Evolutionary conservation across 2,113 vertebrate species (phyloP).

Genomic region (Anthoscopus minutus): DNA sequence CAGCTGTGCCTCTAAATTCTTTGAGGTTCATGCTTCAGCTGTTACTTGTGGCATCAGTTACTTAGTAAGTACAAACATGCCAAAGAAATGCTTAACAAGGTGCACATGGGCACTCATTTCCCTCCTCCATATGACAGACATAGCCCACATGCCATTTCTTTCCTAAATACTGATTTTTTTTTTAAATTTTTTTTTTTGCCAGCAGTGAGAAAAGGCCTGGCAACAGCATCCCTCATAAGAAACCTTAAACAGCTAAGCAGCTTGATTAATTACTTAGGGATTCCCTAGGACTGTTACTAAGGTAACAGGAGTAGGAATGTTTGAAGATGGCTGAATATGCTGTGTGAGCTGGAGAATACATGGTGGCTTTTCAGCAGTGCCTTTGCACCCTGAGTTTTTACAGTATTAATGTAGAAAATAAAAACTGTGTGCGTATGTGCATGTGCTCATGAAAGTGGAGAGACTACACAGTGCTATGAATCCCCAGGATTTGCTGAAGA

Average conservation of each 20-base stretch:
- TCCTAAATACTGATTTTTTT: not conserved
- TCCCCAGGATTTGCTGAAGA: not conserved
- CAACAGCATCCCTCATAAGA: not conserved
- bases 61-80: not conserved
- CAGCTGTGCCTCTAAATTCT: not conserved
- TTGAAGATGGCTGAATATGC: not conserved
- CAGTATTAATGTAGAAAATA: not conserved
- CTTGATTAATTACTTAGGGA: slow-evolving; percentile 42
- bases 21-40: not conserved
- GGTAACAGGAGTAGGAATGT: not conserved
- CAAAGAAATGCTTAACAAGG: not conserved
- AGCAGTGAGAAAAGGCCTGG: not conserved
- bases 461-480: not conserved
- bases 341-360: not conserved
- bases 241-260: not conserved
- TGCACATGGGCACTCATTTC: not conserved
- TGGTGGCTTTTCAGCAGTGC: not conserved
- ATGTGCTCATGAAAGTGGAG: not conserved
- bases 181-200: not conserved
- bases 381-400: not conserved
- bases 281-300: slow-evolving; percentile 43
- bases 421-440: not conserved
- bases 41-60: not conserved
- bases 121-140: not conserved
- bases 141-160: not conserved